phyloP scores from a whole-genome alignment of 1,140 invertebrate species.

The Meloidogyne floridensis region DNA sequence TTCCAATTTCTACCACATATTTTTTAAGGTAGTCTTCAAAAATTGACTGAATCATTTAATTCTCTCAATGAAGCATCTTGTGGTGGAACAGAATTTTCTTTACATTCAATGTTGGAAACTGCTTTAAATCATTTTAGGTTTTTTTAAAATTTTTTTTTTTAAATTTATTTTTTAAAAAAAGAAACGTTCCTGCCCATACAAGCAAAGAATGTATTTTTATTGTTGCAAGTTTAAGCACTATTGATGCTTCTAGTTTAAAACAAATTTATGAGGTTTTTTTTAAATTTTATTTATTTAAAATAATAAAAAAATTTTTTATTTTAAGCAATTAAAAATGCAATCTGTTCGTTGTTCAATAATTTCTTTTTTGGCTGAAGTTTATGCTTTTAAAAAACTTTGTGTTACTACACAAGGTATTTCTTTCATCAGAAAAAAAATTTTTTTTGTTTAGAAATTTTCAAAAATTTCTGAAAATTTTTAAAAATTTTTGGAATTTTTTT shows the following conservation, averaged over 20 bases:
- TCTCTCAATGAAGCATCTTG: slow-evolving; percentile 25
- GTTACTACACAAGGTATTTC: slow-evolving; percentile 32
- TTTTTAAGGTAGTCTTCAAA: slow-evolving; percentile 29
- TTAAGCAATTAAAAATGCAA: slow-evolving; percentile 41
- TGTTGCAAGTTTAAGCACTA: slow-evolving; percentile 30
- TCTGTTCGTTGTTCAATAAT: slow-evolving; percentile 41
- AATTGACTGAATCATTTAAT: slow-evolving; percentile 26
- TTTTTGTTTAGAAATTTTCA: no score
- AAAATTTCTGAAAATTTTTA: no score
- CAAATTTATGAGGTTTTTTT: slow-evolving; percentile 29
- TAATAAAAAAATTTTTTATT: no score
- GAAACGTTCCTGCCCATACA: slow-evolving; percentile 36
- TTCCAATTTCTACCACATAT: no score
- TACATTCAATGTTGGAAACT: slow-evolving; percentile 29
- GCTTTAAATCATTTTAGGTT: slow-evolving; percentile 32
- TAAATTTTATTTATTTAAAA: background rate
- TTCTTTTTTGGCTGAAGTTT: slow-evolving; percentile 38
- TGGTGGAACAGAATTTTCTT: slow-evolving; percentile 42
- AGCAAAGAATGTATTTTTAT: slow-evolving; percentile 43
- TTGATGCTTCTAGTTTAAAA: slow-evolving; percentile 28
- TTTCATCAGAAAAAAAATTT: slow-evolving; percentile 17
- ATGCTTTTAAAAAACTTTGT: slow-evolving; percentile 40
- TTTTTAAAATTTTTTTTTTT: slow-evolving; percentile 27
- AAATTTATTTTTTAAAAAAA: slow-evolving; percentile 10
- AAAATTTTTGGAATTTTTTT: no score